Evolutionary conservation across 2,797 vertebrate species (phyloP), one percentile per base, ranked within the genome.

Genomic region (Hybognathus amarus): DNA sequence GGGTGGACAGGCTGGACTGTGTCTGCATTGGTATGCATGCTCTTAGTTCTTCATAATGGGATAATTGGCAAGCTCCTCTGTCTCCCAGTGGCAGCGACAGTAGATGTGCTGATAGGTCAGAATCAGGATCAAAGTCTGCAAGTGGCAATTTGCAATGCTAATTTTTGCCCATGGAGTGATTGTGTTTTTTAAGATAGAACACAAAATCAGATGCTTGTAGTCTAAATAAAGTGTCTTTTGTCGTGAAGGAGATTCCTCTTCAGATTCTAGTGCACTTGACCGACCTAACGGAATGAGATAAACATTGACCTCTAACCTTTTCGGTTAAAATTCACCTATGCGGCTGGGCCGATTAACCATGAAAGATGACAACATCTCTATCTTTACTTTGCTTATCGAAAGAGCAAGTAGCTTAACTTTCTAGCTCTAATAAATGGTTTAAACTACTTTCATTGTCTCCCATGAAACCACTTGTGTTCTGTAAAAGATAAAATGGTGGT

Each of bases 101-200:
- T 91, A 90, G 92, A 94, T 94, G 90, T 85, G 89, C 92, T 78
- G 90, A 88, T 90, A 92, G 93, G 94, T 94, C 93, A 94, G 91
- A 93, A 89, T 91, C 89, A 88, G 61, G 88, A 94, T 94, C 92
- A 94, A 91, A 94, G 94, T 92, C 93, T 91, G 89, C 77, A 79
- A 89, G 90, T 82, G 47, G 30, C 85, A 77, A 94, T 95, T 94
- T 95, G 92, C 93, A 94, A 93, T 94, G 93, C 92, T 93, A 94
- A 95, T 94, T 77, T 27, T 38, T 61, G 38, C 40, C 89, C 87
- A 88, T 90, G 91, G 92, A 93, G 92, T 94, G 93, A 94, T 92
- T 91, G 92, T 85, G 89, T 91, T 91, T 91, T 91, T 92, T 90
- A 92, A 93, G 92, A 92, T 90, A 90, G 90, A 38, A 52, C 81